phyloP scores from a whole-genome alignment of 2,113 vertebrate genomes.

The Mus pahari region DNA sequence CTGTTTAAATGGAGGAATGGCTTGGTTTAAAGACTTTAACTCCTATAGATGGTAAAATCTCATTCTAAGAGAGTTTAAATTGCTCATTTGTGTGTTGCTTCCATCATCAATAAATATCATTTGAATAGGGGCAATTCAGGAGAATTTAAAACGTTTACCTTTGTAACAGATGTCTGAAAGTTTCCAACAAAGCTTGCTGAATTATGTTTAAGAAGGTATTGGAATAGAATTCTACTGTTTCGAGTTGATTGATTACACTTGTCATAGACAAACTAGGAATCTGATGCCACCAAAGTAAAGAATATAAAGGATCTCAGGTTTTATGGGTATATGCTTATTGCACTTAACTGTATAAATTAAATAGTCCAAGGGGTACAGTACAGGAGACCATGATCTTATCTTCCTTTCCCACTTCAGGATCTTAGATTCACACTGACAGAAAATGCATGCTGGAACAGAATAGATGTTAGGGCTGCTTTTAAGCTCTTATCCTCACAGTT shows the following conservation, averaged over 20 bases:
- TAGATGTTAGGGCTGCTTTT: not conserved
- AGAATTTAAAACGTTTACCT: not conserved
- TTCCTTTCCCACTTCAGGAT: not conserved
- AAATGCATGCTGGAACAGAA: not conserved
- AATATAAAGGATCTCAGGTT: not conserved
- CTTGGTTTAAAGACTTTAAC: not conserved
- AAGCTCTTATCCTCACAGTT: not conserved
- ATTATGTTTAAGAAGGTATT: not conserved
- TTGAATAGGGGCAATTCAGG: not conserved
- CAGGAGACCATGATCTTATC: not conserved
- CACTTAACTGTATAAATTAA: not conserved
- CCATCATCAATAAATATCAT: not conserved
- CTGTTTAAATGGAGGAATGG: not conserved
- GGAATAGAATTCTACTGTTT: not conserved
- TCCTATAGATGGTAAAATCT: not conserved
- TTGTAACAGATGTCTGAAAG: not conserved
- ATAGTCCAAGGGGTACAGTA: not conserved
- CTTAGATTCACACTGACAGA: not conserved
- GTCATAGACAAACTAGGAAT: not conserved
- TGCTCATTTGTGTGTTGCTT: not conserved
- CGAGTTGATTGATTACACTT: not conserved
- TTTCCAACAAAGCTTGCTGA: slow-evolving; percentile 8
- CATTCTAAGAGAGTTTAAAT: not conserved
- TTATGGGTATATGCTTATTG: not conserved
- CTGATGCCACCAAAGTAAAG: not conserved